Evolutionary conservation across 2,888 invertebrate species (phyloP), one percentile per base, ranked within the genome.

Genomic region (Protophormia terraenovae): DNA sequence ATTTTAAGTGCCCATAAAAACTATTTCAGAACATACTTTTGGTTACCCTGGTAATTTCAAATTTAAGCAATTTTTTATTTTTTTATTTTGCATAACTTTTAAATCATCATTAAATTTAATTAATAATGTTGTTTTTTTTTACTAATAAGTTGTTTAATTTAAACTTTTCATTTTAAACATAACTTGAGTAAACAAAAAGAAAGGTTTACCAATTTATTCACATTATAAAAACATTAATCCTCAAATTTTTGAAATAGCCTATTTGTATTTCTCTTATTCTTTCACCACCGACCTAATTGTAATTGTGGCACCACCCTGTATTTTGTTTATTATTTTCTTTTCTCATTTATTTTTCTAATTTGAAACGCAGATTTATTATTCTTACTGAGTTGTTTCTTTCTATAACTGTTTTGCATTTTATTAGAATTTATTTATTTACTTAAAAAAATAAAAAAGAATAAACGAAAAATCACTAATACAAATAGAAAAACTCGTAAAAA

Each of bases 361-460:
- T 76, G 66, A 45, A 58, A 19, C 58, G 50, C 55, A 66, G 55
- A 64, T 69, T 69, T 69, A 53, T 69, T 53, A 69, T 69, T 69
- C 35, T 22, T 35, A 22, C 14, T 32, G 50, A 69, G 32, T 76
- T 41, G 35, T 27, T 50, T 60, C 4, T 72, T 6, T 35, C 16
- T 22, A 12, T 66, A 50, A 62, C 47, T 60, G 32, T 62, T 75
- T 75, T 58, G 73, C 62, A 50, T 47, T 80, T 67, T 58, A 27
- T 67, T 73, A 66, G 7, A 67, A 58, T 58, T 66, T 73, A 53
- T 80, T 73, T 80, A 32, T 50, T 64, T 24, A 62, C 16, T 55
- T 62, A 73, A 16, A 66, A 10, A 22, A 50, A 62, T 19, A 32
- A 53, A 53, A n/a, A 69, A 60, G 19, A 12, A 53, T 53, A 3